phyloP scores from a whole-genome alignment of 2,888 invertebrate genomes.

The Axea sp. region DNA sequence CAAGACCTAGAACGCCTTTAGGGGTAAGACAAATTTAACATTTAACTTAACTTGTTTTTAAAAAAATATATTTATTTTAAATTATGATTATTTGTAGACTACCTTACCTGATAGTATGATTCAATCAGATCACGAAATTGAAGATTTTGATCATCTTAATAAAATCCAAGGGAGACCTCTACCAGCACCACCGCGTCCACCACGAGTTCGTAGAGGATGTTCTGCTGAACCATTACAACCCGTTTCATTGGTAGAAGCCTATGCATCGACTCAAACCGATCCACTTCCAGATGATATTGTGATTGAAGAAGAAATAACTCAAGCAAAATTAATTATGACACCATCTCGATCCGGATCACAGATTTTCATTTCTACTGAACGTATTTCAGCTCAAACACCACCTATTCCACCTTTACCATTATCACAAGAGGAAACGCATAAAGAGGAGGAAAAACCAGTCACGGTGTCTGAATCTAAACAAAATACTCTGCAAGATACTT shows the following conservation, averaged over 20 bases:
- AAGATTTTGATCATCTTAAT: conserved; percentile 82
- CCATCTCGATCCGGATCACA: conserved; percentile 76
- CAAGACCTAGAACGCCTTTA: conserved; percentile 79
- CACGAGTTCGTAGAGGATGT: conserved; percentile 81
- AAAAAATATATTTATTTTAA: too few species aligned
- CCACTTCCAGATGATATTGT: conserved; percentile 88
- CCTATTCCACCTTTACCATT: conserved; percentile 70
- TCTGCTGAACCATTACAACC: conserved; percentile 59
- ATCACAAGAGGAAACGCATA: conserved; percentile 29
- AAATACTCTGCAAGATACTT: conserved; percentile 2
- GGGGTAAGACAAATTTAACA: conserved; percentile 65
- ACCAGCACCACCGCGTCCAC: conserved; percentile 92
- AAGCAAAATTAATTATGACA: conserved; percentile 74
- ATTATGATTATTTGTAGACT: conserved; percentile 1
- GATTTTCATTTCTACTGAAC: conserved; percentile 75
- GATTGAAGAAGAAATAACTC: conserved; percentile 76
- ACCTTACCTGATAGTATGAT: conserved; percentile 16
- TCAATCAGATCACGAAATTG: conserved; percentile 47
- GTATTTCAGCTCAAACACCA: conserved; percentile 71
- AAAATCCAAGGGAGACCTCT: conserved; percentile 92
- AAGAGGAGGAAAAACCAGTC: conserved; percentile 5
- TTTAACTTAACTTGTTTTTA: too few species aligned
- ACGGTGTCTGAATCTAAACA: conserved; percentile 40
- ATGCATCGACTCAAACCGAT: conserved; percentile 92
- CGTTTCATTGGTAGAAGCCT: conserved; percentile 81